A percentile compares a stretch with the other conserved stretches of the same genome.
phyloP scores from a whole-genome alignment of 1,140 invertebrate genomes.

The Pygmarrhopalites habei region DNA sequence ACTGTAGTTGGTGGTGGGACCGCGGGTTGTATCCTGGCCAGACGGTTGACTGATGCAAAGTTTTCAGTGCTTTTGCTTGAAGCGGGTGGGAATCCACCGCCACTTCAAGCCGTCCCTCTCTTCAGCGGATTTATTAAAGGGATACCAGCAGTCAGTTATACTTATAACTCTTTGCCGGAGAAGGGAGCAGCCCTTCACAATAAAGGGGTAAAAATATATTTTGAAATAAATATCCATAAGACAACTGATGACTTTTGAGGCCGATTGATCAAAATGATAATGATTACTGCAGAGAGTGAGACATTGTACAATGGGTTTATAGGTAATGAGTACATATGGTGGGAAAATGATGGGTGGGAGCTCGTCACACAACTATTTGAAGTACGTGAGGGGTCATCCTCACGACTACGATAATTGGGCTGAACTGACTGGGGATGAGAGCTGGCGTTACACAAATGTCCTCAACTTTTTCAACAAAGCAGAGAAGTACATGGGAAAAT shows the following conservation, averaged over 20 bases:
- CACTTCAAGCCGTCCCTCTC: background rate
- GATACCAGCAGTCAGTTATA: too few species aligned
- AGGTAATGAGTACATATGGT: too few species aligned
- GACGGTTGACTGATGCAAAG: background rate
- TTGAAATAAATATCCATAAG: too few species aligned
- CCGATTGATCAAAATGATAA: too few species aligned
- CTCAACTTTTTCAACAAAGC: slow-evolving; percentile 81
- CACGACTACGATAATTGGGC: slow-evolving; percentile 60
- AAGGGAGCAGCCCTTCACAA: too few species aligned
- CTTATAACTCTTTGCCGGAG: too few species aligned
- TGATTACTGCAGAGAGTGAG: too few species aligned
- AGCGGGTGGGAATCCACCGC: slow-evolving; percentile 6
- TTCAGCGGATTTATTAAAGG: too few species aligned
- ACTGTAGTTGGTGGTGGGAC: background rate
- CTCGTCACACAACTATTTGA: slow-evolving; percentile 57
- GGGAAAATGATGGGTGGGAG: slow-evolving; percentile 52
- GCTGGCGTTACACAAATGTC: slow-evolving; percentile 53
- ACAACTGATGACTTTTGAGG: too few species aligned
- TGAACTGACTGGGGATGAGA: slow-evolving; percentile 43
- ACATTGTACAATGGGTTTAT: too few species aligned
- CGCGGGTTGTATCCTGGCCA: background rate
- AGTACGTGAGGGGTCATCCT: slow-evolving; percentile 57
- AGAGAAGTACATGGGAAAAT: slow-evolving; percentile 50
- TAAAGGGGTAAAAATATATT: too few species aligned
- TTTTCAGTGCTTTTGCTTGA: background rate